Evolutionary conservation across 2,888 invertebrate genomes (phyloP).

Genomic region (Drosophila engyochracea): DNA sequence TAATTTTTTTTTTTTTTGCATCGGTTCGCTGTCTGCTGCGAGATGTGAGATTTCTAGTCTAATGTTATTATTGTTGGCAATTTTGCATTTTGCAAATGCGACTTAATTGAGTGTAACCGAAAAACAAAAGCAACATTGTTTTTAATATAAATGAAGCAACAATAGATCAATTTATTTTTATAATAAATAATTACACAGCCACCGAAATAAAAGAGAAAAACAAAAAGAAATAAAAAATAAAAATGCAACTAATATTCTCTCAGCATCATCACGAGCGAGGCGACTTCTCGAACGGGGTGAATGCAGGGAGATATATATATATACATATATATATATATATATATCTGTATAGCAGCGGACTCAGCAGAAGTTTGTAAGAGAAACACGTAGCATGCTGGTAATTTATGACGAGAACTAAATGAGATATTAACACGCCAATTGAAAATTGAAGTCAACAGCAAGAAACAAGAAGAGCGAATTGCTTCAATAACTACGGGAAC

Average conservation of each 20-base stretch:
- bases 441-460: constrained; percentile 69
- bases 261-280: constrained; percentile 68
- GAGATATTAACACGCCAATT: constrained; percentile 84
- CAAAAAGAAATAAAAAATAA: constrained; percentile 41
- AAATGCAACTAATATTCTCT: constrained; percentile 61
- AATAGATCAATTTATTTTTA: constrained; percentile 82
- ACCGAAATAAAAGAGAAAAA: constrained; percentile 37
- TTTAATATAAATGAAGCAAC: constrained; percentile 75
- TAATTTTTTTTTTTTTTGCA: constrained; percentile 22
- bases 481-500: not conserved
- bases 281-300: constrained; percentile 5
- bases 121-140: constrained; percentile 70
- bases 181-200: constrained; percentile 76
- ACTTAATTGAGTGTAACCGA: constrained; percentile 83
- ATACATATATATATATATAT: not conserved
- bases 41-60: constrained; percentile 53
- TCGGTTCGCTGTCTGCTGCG: constrained; percentile 30
- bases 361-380: constrained; percentile 3
- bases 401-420: constrained; percentile 81
- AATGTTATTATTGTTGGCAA: constrained; percentile 41
- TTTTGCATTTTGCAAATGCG: constrained; percentile 79
- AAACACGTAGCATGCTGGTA: constrained; percentile 56
- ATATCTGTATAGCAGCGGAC: constrained; percentile 4
- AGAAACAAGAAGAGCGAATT: constrained; percentile 15
- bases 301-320: constrained; percentile 1